Percentiles rank a stretch among this genome's conserved stretches.
Conservation (phyloP, 2,888 invertebrate genomes). For the Dolomedes plantarius region DNA sequence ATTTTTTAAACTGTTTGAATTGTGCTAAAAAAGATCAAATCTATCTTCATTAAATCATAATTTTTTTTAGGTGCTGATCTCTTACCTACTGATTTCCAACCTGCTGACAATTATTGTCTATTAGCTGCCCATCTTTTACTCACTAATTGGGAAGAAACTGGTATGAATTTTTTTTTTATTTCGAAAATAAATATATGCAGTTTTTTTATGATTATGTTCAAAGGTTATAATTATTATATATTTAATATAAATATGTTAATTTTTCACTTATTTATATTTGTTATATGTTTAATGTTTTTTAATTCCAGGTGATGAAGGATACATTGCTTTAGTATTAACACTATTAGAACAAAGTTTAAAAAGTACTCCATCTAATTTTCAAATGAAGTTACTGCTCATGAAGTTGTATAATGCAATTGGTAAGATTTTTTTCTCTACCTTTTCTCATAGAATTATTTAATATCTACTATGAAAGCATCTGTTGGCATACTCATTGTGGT, state of each 20-base stretch:
- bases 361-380: constrained; percentile 90
- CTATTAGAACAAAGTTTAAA: constrained; percentile 85
- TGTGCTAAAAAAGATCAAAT: no score
- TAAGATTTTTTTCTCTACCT: constrained; percentile 77
- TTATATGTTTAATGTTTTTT: no score
- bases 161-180: constrained; percentile 74
- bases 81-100: constrained; percentile 78
- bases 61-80: constrained; percentile 73
- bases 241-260: no score
- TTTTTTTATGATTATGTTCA: no score
- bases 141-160: constrained; percentile 79
- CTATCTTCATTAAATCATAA: no score
- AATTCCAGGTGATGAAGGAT: constrained; percentile 75
- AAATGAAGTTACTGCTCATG: constrained; percentile 89
- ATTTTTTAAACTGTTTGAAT: no score
- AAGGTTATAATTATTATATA: no score
- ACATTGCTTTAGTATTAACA: constrained; percentile 79
- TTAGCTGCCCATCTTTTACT: constrained; percentile 85
- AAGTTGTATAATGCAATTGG: constrained; percentile 87
- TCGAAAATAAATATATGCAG: no score
- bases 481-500: no score
- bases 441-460: neutral
- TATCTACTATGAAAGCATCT: no score
- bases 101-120: constrained; percentile 86
- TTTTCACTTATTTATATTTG: no score